Base-by-base conservation (phyloP, 2,888 invertebrate species). In the Gryllus longicercus region DNA sequence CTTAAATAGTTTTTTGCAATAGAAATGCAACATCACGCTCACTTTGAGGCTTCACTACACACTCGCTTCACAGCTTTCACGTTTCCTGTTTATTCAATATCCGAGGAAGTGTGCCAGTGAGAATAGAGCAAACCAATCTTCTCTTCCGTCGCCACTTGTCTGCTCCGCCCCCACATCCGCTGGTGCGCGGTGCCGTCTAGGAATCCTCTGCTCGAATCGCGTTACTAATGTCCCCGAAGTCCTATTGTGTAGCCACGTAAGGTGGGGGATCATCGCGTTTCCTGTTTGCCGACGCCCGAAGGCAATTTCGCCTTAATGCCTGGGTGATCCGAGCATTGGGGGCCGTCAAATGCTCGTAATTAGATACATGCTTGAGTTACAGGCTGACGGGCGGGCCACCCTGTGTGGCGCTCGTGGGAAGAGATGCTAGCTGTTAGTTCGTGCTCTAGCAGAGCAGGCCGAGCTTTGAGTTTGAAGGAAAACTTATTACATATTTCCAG, bases 241-340 rank as follows among this genome's bases (percentile, higher is more conserved):
- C 63, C 63, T 63, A 63, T 63, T 63, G 63, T 63, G 63, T 63
- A 18, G 16, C 63, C 63, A n/a, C 63, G 10, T n/a, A 38, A 14
- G 63, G 63, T 18, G n/a, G 63, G 16, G 14, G 12, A 63, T 63
- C 63, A 63, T 63, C 63, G 63, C 63, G 11, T 63, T 63, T 63
- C 63, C 63, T n/a, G 63, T n/a, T 63, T 14, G 63, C 63, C 63
- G 16, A 63, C 63, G 16, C 16, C 63, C 63, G 63, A 3, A 11
- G 16, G 16, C n/a, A 63, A 63, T 63, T 63, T 63, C n/a, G 63
- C 63, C 63, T 63, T 63, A 63, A 63, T 63, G 63, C 63, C 63
- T n/a, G 63, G 14, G 63, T 63, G 63, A 63, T 63, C 63, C 63
- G n/a, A n/a, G 8, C 63, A 63, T n/a, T 18, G 12, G 63, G n/a